Evolutionary conservation across 2,888 invertebrate genomes (phyloP).

Genomic region (Cataglyphis rosenhaueri): DNA sequence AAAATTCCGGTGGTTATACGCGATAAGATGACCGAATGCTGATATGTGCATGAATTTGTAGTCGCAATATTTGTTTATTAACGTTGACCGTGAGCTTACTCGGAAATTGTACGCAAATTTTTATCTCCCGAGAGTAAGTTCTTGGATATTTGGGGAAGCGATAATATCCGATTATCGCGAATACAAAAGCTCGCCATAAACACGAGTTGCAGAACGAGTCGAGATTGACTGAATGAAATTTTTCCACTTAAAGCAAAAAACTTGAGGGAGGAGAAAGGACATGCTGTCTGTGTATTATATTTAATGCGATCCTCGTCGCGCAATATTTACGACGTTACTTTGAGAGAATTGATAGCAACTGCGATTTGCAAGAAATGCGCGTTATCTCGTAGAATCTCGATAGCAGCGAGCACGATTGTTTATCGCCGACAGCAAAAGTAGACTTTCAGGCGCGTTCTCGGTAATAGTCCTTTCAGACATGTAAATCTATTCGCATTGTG

Average conservation of each 20-base stretch:
- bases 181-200: background rate
- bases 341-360: background rate
- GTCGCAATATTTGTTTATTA: background rate
- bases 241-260: background rate
- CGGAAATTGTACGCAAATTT: background rate
- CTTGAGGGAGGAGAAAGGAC: background rate
- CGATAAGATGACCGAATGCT: slow-evolving; percentile 29
- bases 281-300: background rate
- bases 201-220: background rate
- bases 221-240: background rate
- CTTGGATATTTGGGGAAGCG: background rate
- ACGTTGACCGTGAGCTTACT: slow-evolving; percentile 12
- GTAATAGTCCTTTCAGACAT: slow-evolving; percentile 76
- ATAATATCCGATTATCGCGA: background rate
- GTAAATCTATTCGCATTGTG: slow-evolving; percentile 74
- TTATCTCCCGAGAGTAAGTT: background rate
- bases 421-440: slow-evolving; percentile 55
- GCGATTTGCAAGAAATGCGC: background rate
- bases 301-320: background rate
- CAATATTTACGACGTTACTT: background rate
- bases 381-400: slow-evolving; percentile 26
- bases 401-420: slow-evolving; percentile 54
- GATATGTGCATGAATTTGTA: background rate
- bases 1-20: slow-evolving; percentile 8
- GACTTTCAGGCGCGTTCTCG: slow-evolving; percentile 53